Conservation (phyloP, 2,113 vertebrate species). For the Emydocephalus ijimae region DNA sequence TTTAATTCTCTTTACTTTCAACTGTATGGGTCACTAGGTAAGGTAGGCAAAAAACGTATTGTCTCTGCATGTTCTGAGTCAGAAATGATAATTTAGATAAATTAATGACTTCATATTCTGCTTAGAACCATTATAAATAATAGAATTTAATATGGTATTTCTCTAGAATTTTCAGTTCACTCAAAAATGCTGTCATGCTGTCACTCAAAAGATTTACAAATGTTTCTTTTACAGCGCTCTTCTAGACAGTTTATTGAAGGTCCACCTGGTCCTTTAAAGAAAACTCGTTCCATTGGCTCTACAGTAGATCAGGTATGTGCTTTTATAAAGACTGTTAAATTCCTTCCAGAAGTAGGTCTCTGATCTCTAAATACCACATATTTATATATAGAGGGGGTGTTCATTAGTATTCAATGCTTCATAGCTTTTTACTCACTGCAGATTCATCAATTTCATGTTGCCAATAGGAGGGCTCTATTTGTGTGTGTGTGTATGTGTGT, state of each 20-base stretch:
- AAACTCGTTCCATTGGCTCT: conserved; percentile 82
- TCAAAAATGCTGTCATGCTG: background rate
- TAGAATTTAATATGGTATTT: background rate
- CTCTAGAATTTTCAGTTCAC: background rate
- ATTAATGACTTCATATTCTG: background rate
- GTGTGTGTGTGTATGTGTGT: background rate
- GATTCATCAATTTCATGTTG: too few species aligned
- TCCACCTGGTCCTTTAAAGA: conserved; percentile 81
- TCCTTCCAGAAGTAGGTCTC: background rate
- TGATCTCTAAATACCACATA: background rate
- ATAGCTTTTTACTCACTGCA: background rate
- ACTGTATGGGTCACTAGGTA: background rate
- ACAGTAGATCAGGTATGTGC: conserved; percentile 75
- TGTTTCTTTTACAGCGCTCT: conserved; percentile 77
- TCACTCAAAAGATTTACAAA: background rate
- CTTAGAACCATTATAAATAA: background rate
- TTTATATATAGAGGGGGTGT: background rate
- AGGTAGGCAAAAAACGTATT: background rate
- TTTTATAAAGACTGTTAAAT: background rate
- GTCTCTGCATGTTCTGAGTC: background rate
- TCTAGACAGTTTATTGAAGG: conserved; percentile 86
- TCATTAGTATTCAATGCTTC: background rate
- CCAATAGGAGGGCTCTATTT: background rate
- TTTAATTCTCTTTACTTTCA: background rate
- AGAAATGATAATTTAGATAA: background rate